These are phyloP conservation scores for Fopius arisanus DNA, from an alignment of 1,140 invertebrate species.

Conservation along the genomic window DNA sequence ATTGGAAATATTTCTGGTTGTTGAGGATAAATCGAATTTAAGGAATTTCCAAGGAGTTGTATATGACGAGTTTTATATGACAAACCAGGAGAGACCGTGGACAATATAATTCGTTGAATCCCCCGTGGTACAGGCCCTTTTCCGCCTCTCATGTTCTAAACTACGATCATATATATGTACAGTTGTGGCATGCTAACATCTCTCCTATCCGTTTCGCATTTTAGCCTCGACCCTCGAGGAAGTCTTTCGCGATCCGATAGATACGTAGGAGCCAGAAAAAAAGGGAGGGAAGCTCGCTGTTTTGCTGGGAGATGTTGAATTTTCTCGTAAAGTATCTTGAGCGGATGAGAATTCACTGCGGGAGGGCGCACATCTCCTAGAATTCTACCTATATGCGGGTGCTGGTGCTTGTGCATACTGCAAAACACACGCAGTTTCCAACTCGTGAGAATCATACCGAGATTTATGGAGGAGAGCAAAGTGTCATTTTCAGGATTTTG, in stretches of 20 bases:
- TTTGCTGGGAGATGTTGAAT: slow-evolving; percentile 15
- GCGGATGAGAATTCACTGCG: slow-evolving; percentile 22
- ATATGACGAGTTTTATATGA: not conserved
- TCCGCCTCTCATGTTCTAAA: not conserved
- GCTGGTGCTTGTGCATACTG: not conserved
- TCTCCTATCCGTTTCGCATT: not conserved
- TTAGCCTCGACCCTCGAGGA: not conserved
- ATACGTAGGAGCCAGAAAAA: slow-evolving; percentile 1
- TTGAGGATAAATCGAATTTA: too few relatives aligned
- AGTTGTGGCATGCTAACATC: not conserved
- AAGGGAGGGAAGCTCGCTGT: not conserved
- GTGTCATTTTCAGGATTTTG: too few relatives aligned
- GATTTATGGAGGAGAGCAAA: not conserved
- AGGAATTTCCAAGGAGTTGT: too few relatives aligned
- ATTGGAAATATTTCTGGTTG: too few relatives aligned
- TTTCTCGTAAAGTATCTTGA: slow-evolving; percentile 23
- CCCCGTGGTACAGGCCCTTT: not conserved
- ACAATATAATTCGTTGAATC: not conserved
- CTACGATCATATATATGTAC: not conserved
- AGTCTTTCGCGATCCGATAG: not conserved
- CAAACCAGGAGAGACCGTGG: not conserved
- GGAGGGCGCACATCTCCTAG: slow-evolving; percentile 17
- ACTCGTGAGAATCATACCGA: not conserved
- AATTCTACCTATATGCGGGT: slow-evolving; percentile 14
- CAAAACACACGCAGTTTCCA: not conserved